phyloP scores from a whole-genome alignment of 2,113 vertebrate genomes.

The Zosterops pallidus region DNA sequence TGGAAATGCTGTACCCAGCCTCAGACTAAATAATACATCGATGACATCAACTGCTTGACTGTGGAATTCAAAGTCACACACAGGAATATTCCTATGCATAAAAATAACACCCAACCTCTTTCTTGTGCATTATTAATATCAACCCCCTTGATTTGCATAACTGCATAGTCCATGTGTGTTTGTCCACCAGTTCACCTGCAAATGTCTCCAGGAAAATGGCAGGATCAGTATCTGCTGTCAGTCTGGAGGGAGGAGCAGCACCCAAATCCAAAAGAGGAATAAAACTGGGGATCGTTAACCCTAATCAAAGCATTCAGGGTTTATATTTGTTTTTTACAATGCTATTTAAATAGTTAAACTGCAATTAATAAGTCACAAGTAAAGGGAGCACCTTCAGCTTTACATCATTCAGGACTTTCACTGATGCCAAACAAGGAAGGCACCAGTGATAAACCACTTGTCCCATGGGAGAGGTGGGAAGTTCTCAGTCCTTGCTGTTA shows the following conservation, averaged over 20 bases:
- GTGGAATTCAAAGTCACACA: neutral
- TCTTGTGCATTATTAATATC: neutral
- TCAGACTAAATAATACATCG: neutral
- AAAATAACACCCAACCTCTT: neutral
- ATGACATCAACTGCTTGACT: constrained; percentile 14
- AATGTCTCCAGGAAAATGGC: neutral
- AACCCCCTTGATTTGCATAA: neutral
- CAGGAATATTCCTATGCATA: neutral
- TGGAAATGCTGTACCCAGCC: constrained; percentile 6
- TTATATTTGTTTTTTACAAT: neutral
- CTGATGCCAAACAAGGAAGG: neutral
- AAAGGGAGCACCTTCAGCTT: neutral
- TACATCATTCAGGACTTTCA: neutral
- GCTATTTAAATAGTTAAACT: neutral
- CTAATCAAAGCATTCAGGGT: neutral
- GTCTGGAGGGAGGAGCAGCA: neutral
- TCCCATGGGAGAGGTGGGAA: neutral
- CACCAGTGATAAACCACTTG: neutral
- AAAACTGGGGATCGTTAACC: neutral
- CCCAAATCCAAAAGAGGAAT: neutral
- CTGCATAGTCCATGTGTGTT: neutral
- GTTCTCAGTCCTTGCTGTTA: neutral
- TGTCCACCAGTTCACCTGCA: neutral
- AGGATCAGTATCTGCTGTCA: neutral
- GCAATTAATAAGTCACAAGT: neutral